Evolutionary conservation across 2,888 invertebrate species (phyloP).

Genomic region (Erannis defoliaria): DNA sequence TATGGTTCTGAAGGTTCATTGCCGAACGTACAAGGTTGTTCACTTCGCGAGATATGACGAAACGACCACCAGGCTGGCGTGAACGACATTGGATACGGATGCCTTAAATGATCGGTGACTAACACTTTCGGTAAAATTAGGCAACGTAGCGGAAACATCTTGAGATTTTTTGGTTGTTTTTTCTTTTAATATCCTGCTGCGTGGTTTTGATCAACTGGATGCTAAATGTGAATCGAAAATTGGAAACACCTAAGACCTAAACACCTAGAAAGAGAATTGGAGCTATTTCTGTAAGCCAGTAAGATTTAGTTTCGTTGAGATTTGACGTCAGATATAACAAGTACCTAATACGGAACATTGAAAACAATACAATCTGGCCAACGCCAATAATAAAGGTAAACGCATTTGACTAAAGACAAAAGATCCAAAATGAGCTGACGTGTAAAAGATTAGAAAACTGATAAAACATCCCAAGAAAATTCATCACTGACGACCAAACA

Average conservation of each 20-base stretch:
- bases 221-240: too few species aligned
- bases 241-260: too few species aligned
- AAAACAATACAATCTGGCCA: not conserved
- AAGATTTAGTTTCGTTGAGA: too few species aligned
- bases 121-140: slow-evolving; percentile 36
- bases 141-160: slow-evolving; percentile 42
- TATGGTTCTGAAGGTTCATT: slow-evolving; percentile 55
- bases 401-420: not conserved
- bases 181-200: too few species aligned
- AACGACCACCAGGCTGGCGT: slow-evolving; percentile 50
- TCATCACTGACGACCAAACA: slow-evolving; percentile 44
- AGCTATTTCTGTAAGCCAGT: not conserved
- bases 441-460: slow-evolving; percentile 15
- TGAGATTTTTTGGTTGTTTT: slow-evolving; percentile 12
- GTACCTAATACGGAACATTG: too few species aligned
- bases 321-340: too few species aligned
- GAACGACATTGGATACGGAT: slow-evolving; percentile 51
- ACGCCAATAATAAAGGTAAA: not conserved
- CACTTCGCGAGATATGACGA: slow-evolving; percentile 53
- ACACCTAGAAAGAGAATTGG: not conserved
- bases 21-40: slow-evolving; percentile 62
- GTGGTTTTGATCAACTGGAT: too few species aligned
- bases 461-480: slow-evolving; percentile 31
- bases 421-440: slow-evolving; percentile 11
- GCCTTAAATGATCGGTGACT: slow-evolving; percentile 42